These are phyloP conservation scores for Esox niger DNA, from an alignment of 2,113 vertebrate genomes.

Conservation along the genomic window DNA sequence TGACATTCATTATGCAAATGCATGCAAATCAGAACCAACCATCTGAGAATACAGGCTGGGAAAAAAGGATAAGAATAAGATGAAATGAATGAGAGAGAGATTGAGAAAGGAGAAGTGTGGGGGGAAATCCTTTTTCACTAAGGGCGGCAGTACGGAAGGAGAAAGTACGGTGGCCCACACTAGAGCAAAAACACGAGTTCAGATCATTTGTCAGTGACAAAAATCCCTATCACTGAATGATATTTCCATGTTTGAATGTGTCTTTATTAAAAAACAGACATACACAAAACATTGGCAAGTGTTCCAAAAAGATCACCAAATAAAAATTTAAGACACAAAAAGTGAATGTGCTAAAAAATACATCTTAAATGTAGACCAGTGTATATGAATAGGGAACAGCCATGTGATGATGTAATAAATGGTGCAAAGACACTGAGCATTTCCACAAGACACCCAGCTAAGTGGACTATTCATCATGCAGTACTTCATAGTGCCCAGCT, in stretches of 20 bases:
- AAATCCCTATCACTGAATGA: slow-evolving; percentile 12
- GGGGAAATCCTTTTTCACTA: slow-evolving; percentile 26
- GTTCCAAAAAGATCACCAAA: too few relatives aligned
- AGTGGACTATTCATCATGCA: too few relatives aligned
- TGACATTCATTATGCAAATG: slow-evolving; percentile 97
- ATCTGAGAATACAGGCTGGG: slow-evolving; percentile 79
- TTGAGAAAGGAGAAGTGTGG: slow-evolving; percentile 22
- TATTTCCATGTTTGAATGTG: slow-evolving; percentile 4
- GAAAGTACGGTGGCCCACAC: slow-evolving; percentile 27
- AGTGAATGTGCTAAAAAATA: too few relatives aligned
- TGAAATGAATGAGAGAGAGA: slow-evolving; percentile 54
- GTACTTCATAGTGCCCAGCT: too few relatives aligned
- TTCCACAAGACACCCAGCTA: too few relatives aligned
- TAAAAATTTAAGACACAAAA: too few relatives aligned
- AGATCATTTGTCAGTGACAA: slow-evolving; percentile 2
- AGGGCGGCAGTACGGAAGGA: slow-evolving; percentile 11
- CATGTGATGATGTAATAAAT: too few relatives aligned
- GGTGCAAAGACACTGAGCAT: too few relatives aligned
- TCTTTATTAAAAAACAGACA: too few relatives aligned
- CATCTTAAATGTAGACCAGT: too few relatives aligned
- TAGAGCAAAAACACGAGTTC: not conserved
- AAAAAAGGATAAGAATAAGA: slow-evolving; percentile 65
- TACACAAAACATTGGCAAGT: too few relatives aligned
- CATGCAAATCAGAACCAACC: slow-evolving; percentile 94
- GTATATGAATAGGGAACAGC: too few relatives aligned